phyloP scores from a whole-genome alignment of 2,113 vertebrate species.

The Lates calcarifer region DNA sequence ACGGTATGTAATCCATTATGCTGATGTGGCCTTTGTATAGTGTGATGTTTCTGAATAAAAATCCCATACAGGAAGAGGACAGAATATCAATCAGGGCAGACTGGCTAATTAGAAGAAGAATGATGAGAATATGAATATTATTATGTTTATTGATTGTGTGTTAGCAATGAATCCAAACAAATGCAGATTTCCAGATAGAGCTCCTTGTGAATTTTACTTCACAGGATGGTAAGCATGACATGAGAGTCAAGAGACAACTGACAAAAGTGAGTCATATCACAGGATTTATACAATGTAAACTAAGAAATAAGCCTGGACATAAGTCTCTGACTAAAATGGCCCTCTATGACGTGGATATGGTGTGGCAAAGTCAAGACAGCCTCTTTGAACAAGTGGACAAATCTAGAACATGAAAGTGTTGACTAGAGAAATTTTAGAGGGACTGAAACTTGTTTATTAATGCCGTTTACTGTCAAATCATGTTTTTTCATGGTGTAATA shows the following conservation, averaged over 20 bases:
- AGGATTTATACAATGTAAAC: neutral
- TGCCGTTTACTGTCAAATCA: too few species aligned
- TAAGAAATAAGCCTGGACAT: too few species aligned
- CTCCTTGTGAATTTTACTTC: constrained; percentile 4
- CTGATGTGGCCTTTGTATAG: constrained; percentile 47
- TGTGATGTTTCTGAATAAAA: constrained; percentile 33
- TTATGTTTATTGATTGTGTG: constrained; percentile 19
- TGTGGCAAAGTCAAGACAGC: too few species aligned
- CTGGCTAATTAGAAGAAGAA: constrained; percentile 19
- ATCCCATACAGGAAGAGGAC: neutral
- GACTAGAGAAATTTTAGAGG: neutral
- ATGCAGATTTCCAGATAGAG: constrained; percentile 1
- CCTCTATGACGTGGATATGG: neutral
- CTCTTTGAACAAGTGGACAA: too few species aligned
- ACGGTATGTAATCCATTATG: constrained; percentile 45
- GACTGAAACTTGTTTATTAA: neutral
- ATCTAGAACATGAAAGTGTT: neutral
- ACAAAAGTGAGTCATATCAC: neutral
- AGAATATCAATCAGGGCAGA: constrained; percentile 40
- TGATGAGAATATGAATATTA: constrained; percentile 24
- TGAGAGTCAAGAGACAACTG: neutral
- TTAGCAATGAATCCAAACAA: constrained; percentile 5
- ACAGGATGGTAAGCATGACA: neutral
- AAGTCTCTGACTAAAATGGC: too few species aligned
- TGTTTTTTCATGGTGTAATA: neutral